Conservation (phyloP, 2,888 invertebrate species). For the Epistrophe grossulariae region DNA sequence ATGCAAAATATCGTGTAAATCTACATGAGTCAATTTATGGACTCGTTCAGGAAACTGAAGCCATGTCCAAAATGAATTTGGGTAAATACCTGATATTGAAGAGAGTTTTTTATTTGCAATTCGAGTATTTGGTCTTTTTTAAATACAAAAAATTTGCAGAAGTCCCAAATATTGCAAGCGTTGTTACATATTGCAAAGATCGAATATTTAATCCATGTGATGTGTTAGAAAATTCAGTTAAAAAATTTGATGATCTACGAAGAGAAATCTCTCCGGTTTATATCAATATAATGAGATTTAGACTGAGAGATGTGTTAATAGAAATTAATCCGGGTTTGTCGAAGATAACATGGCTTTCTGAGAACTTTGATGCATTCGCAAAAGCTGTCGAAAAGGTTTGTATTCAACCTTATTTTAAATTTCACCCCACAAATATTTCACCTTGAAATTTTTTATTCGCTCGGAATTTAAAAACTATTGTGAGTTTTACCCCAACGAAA, state of each 20-base stretch:
- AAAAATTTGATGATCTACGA: slow-evolving; percentile 87
- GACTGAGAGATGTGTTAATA: slow-evolving; percentile 88
- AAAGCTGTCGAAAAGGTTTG: slow-evolving; percentile 86
- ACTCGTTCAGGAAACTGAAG: slow-evolving; percentile 91
- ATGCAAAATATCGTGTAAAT: slow-evolving; percentile 88
- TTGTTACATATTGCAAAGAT: slow-evolving; percentile 89
- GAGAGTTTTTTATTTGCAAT: too few species aligned
- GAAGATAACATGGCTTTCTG: slow-evolving; percentile 92
- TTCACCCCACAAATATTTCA: too few species aligned
- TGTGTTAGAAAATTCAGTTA: slow-evolving; percentile 86
- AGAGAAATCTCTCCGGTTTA: slow-evolving; percentile 85
- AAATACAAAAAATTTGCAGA: slow-evolving; percentile 81
- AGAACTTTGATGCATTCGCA: slow-evolving; percentile 84
- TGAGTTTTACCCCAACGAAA: too few species aligned
- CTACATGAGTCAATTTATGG: slow-evolving; percentile 90
- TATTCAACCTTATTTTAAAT: neutral
- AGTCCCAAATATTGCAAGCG: slow-evolving; percentile 91
- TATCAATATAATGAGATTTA: slow-evolving; percentile 88
- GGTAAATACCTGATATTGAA: too few species aligned
- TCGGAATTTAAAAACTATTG: too few species aligned
- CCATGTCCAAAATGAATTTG: slow-evolving; percentile 89
- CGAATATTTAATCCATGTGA: slow-evolving; percentile 88
- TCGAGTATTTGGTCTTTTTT: neutral
- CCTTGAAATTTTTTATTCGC: too few species aligned
- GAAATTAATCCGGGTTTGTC: slow-evolving; percentile 91